Base-by-base conservation (phyloP, 1,140 invertebrate species). In the Drosophila pseudoobscura region DNA sequence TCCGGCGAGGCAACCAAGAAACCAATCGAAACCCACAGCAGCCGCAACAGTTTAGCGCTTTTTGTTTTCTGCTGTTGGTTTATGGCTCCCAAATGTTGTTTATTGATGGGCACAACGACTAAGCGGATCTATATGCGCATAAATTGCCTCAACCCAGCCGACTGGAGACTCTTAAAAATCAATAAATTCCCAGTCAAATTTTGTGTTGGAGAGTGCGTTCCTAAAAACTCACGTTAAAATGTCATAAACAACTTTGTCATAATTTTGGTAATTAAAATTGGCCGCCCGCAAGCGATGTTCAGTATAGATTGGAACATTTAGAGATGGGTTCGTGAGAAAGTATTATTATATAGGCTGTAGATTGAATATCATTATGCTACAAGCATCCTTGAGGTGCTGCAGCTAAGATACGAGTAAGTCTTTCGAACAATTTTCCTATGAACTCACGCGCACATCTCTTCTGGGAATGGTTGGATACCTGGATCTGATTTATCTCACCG, bases 201-300 rank as follows among this genome's bases (percentile, higher is more conserved):
- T 82, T 69, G 11, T 35, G 55, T 24, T 15, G 39, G 29, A 46
- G 55, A 77, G 68, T 74, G 55, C 45, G 54, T 74, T 65, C 44
- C 59, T 51, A 53, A 71, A 84, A 79, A 76, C 65, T 55, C 75
- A 60, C 63, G 78, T 88, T 82, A 79, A 88, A 88, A 73, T 79
- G 83, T 79, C 83, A 73, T 88, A 88, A 88, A 88, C 83, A 85
- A 89, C 84, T 89, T 89, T 89, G 84, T 89, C 84, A 89, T 89
- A 89, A 89, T 85, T 89, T 89, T 85, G 84, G 63, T 89, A 89
- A 89, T 85, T 89, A 89, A 89, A 89, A 85, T 76, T 88, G 82
- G 75, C 83, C 83, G 83, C 83, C 75, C 63, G 70, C 53, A 70
- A 78, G 71, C 66, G 35, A 55, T 68, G 50, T 9, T n/a, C 35